Evolutionary conservation across 1,140 invertebrate genomes (phyloP).

Genomic region (Neotoxoptera formosana): DNA sequence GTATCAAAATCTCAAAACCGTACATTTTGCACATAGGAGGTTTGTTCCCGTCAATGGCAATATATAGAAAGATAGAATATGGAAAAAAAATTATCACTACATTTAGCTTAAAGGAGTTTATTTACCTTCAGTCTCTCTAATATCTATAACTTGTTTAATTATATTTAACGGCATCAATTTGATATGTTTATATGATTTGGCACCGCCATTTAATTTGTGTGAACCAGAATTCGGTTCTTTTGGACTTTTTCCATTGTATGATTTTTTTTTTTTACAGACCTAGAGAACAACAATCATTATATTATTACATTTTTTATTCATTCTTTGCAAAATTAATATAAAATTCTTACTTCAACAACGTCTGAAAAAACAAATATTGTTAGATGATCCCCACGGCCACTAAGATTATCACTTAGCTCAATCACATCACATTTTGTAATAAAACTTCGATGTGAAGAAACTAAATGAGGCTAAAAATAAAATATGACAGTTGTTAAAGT

Average conservation of each 20-base stretch:
- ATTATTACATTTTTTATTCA: not conserved
- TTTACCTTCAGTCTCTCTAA: conserved; percentile 76
- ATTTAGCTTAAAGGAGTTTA: not conserved
- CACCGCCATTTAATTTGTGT: conserved; percentile 69
- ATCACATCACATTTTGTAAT: conserved; percentile 87
- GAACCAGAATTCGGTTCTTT: conserved; percentile 68
- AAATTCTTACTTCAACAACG: conserved; percentile 82
- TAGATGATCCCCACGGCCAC: conserved; percentile 85
- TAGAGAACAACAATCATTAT: conserved; percentile 60
- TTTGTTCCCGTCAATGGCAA: no score
- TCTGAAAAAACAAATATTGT: conserved; percentile 94
- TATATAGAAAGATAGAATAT: not conserved
- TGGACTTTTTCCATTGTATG: conserved; percentile 75
- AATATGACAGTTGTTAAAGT: conserved; percentile 57
- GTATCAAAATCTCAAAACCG: no score
- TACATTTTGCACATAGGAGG: no score
- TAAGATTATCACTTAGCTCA: conserved; percentile 85
- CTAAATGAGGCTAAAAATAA: conserved; percentile 76
- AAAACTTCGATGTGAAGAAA: conserved; percentile 91
- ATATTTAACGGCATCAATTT: conserved; percentile 85
- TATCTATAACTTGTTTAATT: conserved; percentile 90
- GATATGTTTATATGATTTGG: conserved; percentile 90
- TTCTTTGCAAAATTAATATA: not conserved
- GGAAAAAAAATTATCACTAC: not conserved
- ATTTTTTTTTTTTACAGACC: conserved; percentile 81